These are phyloP conservation scores for Abramis brama DNA, from an alignment of 2,113 vertebrate genomes.

Conservation along the genomic window DNA sequence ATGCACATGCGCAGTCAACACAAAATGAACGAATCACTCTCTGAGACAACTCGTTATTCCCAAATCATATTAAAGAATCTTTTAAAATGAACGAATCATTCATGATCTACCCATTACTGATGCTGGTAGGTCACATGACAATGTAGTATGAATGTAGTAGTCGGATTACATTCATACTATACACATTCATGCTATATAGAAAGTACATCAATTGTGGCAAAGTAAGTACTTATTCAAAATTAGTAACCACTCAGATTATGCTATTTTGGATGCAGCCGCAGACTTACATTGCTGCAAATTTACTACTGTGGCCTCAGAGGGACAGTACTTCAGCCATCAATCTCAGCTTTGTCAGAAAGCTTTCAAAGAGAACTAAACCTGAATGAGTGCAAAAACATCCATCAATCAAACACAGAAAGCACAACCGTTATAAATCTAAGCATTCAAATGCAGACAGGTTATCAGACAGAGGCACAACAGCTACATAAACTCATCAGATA, in stretches of 20 bases:
- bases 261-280: not conserved
- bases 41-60: no score
- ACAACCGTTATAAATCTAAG: slow-evolving; percentile 2
- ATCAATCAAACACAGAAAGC: slow-evolving; percentile 24
- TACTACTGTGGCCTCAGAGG: slow-evolving; percentile 11
- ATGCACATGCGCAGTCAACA: no score
- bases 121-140: not conserved
- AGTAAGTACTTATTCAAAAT: not conserved
- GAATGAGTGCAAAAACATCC: not conserved
- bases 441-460: slow-evolving; percentile 34
- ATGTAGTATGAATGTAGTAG: not conserved
- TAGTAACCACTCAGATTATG: not conserved
- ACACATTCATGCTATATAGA: not conserved
- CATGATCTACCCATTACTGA: no score
- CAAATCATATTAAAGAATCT: no score
- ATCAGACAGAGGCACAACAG: slow-evolving; percentile 37
- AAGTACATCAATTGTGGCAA: not conserved
- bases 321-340: not conserved
- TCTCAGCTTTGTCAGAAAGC: slow-evolving; percentile 28
- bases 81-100: no score
- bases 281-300: not conserved
- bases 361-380: slow-evolving; percentile 29
- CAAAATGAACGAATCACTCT: no score
- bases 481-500: slow-evolving; percentile 34
- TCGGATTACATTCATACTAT: not conserved